Evolutionary conservation across 1,140 invertebrate genomes (phyloP), one percentile per base, ranked within the genome.

Genomic region (Goniozus legneri): DNA sequence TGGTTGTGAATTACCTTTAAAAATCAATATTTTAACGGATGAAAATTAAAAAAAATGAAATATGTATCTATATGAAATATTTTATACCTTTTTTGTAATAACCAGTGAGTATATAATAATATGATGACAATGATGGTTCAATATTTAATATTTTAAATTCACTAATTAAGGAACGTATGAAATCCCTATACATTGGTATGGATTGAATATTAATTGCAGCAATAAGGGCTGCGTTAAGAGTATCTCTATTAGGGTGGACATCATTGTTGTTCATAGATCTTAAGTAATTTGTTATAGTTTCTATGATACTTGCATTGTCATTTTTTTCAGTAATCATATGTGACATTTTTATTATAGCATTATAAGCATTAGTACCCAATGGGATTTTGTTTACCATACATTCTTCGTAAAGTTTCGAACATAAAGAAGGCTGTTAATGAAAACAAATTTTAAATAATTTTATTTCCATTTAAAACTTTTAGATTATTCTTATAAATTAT

Each of bases 131-230:
- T 34, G 80, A 82, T 0, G 90, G 89, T 55, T 84, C 74, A 35
- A 95, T 82, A 7, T 83, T 82, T 1, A 90, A 57, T 20, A 73
- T 58, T 50, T 79, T 82, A 58, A 94, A 92, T 67, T 94, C 90
- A 0, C 79, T 61, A 2, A 91, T 60, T 7, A 82, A 66, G 60
- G 77, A 73, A 2, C 84, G 61, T 8, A 78, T 71, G 18, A 58
- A 21, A 8, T 44, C 14, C 33, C 40, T 31, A 1, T 36, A 20
- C 4, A 16, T 0, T 2, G n/a, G 20, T 1, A 50, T 22, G 3
- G 30, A n/a, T 10, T n/a, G 6, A 38, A 27, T 16, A n/a, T 0
- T 42, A 10, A 13, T n/a, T 4, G 37, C 2, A 15, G 38, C 16
- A 30, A 62, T 77, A 6, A 95, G 71, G 48, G 84, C 75, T 0